These are phyloP conservation scores for Phylloscopus trochilus DNA, from an alignment of 2,113 vertebrate species.

Conservation along the genomic window DNA sequence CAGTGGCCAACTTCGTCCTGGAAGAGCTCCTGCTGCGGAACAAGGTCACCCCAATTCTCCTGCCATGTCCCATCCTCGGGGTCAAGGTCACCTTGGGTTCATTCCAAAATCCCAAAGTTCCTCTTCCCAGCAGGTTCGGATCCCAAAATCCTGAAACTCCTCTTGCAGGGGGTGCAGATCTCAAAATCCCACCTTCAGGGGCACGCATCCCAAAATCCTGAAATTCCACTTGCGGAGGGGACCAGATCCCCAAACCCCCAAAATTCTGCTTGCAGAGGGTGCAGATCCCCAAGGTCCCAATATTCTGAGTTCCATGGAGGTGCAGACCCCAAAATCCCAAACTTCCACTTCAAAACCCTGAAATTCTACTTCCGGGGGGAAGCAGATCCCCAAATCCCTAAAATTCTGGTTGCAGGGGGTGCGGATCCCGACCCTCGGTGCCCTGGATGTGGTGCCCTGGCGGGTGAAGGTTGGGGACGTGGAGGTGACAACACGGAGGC, in stretches of 20 bases:
- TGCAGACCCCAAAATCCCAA: background rate
- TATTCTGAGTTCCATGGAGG: background rate
- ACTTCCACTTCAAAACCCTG: background rate
- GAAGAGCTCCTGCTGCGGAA: background rate
- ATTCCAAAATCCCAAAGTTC: background rate
- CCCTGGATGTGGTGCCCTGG: background rate
- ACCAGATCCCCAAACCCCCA: background rate
- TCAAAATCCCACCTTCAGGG: background rate
- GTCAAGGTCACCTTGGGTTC: background rate
- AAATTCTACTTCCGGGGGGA: background rate
- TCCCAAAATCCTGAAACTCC: background rate
- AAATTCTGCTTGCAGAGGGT: background rate
- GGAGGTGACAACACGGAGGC: background rate
- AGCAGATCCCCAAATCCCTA: background rate
- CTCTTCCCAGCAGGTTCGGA: background rate
- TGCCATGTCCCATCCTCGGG: background rate
- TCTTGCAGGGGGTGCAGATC: background rate
- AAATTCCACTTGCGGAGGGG: background rate
- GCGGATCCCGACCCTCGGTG: background rate
- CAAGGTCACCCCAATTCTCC: background rate
- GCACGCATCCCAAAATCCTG: background rate
- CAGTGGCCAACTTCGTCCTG: background rate
- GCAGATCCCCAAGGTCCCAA: background rate
- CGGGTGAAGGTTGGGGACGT: background rate
- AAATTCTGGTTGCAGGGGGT: background rate